These are phyloP conservation scores for Bettongia penicillata DNA, from an alignment of 2,113 vertebrate genomes.

Conservation along the genomic window DNA sequence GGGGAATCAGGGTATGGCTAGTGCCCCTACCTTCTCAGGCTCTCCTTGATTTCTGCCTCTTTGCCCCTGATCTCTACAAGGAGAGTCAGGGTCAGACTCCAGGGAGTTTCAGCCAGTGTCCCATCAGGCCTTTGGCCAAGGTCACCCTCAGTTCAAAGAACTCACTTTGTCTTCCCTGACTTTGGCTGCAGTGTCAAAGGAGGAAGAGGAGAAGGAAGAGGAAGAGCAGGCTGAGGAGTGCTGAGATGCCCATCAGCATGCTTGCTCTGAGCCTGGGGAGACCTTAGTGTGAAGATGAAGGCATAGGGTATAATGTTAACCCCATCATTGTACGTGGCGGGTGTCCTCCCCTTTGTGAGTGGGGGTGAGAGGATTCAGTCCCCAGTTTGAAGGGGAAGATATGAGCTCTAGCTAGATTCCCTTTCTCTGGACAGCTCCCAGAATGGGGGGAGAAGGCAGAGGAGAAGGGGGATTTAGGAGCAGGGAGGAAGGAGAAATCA, in stretches of 20 bases:
- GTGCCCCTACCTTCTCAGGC: background rate
- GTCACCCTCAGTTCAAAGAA: fast-evolving
- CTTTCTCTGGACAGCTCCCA: background rate
- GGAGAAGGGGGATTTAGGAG: too few species aligned
- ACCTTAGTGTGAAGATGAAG: too few species aligned
- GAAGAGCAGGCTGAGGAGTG: background rate
- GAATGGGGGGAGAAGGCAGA: too few species aligned
- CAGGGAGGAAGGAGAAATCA: background rate
- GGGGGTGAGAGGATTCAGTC: too few species aligned
- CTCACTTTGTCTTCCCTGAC: background rate
- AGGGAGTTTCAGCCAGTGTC: too few species aligned
- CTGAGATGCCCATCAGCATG: fast-evolving
- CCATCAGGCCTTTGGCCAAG: background rate
- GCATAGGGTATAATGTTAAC: too few species aligned
- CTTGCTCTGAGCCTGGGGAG: too few species aligned
- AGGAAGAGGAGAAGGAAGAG: background rate
- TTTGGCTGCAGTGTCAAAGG: too few species aligned
- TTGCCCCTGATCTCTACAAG: background rate
- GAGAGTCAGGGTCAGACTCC: background rate
- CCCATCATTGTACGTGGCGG: too few species aligned
- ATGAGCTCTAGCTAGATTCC: background rate
- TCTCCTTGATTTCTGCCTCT: background rate
- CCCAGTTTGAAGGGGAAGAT: too few species aligned
- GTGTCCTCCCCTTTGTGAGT: background rate
- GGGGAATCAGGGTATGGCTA: background rate